A percentile compares a stretch with the other conserved stretches of the same genome.
Conservation (phyloP, 2,113 vertebrate genomes). For the Neolamprologus falcicula region DNA sequence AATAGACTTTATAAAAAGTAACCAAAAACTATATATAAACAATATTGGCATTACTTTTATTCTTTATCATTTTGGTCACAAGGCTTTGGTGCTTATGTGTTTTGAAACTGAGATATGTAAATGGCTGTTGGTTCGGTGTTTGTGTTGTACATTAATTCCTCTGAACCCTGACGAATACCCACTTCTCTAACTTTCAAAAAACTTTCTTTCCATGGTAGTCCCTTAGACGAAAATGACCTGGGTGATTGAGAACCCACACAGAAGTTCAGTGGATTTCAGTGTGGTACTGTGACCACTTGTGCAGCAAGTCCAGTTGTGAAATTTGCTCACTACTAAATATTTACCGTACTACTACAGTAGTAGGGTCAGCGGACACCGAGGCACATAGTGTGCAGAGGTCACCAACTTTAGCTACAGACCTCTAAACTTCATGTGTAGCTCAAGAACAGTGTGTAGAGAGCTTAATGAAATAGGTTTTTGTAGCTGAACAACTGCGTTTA, state of each 20-base stretch:
- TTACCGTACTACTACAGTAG: background rate
- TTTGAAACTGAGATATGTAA: background rate
- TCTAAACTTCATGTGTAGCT: background rate
- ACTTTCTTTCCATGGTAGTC: background rate
- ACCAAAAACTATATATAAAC: background rate
- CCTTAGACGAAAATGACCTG: rapidly evolving
- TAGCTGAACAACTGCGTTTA: background rate
- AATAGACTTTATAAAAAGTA: background rate
- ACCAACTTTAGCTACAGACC: background rate
- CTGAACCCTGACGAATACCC: background rate
- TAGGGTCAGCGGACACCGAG: rapidly evolving
- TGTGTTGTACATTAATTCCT: background rate
- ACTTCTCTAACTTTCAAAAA: background rate
- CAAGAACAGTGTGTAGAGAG: background rate
- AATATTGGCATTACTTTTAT: background rate
- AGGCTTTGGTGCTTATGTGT: background rate
- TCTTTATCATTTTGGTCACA: background rate
- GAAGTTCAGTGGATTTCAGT: background rate
- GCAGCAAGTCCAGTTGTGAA: background rate
- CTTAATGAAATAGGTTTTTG: background rate
- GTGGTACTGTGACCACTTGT: background rate
- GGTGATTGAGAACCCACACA: background rate
- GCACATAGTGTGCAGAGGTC: background rate
- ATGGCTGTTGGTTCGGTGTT: background rate
- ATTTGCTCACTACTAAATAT: background rate